A percentile compares a stretch with the other conserved stretches of the same genome.
These are phyloP conservation scores for Tigriopus japonicus DNA, from an alignment of 1,140 invertebrate genomes.

Conservation along the genomic window DNA sequence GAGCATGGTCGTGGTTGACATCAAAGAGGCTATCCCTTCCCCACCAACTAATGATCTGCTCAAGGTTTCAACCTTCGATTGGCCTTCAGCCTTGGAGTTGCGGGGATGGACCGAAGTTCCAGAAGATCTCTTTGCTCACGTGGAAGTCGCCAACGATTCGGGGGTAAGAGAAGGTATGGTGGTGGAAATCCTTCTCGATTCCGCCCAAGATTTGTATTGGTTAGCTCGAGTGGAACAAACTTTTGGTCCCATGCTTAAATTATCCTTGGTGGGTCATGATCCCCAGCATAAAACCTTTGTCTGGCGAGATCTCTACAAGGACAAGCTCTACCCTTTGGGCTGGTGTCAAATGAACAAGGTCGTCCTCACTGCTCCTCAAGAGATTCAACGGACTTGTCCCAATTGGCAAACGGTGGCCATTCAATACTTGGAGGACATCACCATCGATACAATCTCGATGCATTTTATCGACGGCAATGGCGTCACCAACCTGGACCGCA, in stretches of 20 bases:
- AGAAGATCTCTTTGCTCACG: not conserved
- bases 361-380: not conserved
- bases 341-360: conserved; percentile 12
- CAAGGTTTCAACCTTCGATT: no score
- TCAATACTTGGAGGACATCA: conserved; percentile 7
- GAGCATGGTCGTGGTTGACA: no score
- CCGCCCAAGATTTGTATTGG: not conserved
- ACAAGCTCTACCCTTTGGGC: conserved; percentile 1
- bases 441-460: conserved; percentile 7
- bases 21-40: no score
- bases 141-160: not conserved
- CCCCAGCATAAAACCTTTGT: not conserved
- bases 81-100: no score
- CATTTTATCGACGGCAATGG: conserved; percentile 6
- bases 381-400: not conserved
- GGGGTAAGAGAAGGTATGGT: conserved; percentile 7
- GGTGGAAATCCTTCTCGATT: not conserved
- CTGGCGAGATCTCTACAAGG: conserved; percentile 2
- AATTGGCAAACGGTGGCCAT: not conserved
- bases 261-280: not conserved
- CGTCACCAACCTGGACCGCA: not conserved
- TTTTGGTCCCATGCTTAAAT: conserved; percentile 5
- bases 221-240: not conserved
- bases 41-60: no score
- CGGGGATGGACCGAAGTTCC: not conserved